Evolutionary conservation across 1,140 invertebrate genomes (phyloP).

Genomic region (Pogonomyrmex barbatus): DNA sequence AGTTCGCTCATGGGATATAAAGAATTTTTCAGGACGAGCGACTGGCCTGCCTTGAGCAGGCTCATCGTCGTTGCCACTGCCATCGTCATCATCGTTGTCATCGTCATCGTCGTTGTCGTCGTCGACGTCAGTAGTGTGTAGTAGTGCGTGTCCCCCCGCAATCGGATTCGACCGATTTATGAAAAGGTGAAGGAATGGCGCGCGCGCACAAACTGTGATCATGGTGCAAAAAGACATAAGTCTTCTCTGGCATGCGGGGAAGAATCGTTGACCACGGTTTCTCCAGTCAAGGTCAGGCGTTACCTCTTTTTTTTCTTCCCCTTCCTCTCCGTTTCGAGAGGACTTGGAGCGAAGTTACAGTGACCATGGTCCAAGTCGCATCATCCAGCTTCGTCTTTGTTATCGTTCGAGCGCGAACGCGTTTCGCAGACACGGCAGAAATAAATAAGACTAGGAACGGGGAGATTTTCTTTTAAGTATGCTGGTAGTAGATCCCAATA

Average conservation of each 20-base stretch:
- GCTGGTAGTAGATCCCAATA: neutral
- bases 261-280: slow-evolving; percentile 54
- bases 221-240: slow-evolving; percentile 39
- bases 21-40: slow-evolving; percentile 35
- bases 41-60: slow-evolving; percentile 49
- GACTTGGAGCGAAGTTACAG: neutral
- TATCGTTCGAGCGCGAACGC: slow-evolving; percentile 25
- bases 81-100: neutral
- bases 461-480: neutral
- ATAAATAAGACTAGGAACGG: slow-evolving; percentile 10
- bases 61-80: neutral
- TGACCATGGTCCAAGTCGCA: neutral
- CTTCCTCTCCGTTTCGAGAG: neutral
- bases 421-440: neutral
- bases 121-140: too few relatives aligned
- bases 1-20: neutral
- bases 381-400: slow-evolving; percentile 31
- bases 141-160: neutral
- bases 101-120: neutral
- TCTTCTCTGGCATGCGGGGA: slow-evolving; percentile 13
- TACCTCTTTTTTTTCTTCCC: neutral
- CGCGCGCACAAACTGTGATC: slow-evolving; percentile 1
- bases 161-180: slow-evolving; percentile 32
- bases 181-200: slow-evolving; percentile 2
- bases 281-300: slow-evolving; percentile 43